Percentiles rank a stretch among this genome's conserved stretches.
Evolutionary conservation across 2,888 invertebrate species (phyloP).

Genomic region (Maniola hyperantus): DNA sequence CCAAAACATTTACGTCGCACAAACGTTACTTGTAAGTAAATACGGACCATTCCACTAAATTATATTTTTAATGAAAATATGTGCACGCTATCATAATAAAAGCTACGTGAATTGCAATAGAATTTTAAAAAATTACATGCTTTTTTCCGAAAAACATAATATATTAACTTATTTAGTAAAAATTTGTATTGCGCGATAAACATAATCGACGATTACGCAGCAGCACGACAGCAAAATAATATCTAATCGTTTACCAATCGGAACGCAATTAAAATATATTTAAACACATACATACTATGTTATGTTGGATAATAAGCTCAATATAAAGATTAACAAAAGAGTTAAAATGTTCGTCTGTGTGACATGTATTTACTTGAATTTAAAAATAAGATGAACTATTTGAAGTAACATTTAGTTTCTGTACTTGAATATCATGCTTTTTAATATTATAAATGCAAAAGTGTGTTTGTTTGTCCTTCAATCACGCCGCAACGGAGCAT

Average conservation of each 20-base stretch:
- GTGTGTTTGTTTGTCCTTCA: too few relatives aligned
- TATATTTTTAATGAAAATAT: neutral
- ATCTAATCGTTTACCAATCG: neutral
- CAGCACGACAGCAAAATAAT: neutral
- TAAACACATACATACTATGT: slow-evolving; percentile 1
- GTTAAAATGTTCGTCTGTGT: neutral
- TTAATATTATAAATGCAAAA: too few relatives aligned
- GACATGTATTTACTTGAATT: too few relatives aligned
- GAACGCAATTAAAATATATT: neutral
- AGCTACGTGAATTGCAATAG: neutral
- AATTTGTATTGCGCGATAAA: neutral
- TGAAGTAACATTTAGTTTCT: too few relatives aligned
- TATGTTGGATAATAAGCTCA: neutral
- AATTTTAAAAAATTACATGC: neutral
- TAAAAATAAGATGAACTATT: too few relatives aligned
- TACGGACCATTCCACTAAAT: neutral
- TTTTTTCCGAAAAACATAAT: neutral
- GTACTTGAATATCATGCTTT: too few relatives aligned
- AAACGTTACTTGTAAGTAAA: neutral
- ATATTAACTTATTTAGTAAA: neutral
- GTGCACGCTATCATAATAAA: neutral
- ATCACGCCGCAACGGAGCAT: too few relatives aligned
- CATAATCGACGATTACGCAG: neutral
- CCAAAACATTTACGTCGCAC: neutral
- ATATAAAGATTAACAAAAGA: neutral